Evolutionary conservation across 2,797 vertebrate genomes (phyloP).

Genomic region (Presbytis comata): DNA sequence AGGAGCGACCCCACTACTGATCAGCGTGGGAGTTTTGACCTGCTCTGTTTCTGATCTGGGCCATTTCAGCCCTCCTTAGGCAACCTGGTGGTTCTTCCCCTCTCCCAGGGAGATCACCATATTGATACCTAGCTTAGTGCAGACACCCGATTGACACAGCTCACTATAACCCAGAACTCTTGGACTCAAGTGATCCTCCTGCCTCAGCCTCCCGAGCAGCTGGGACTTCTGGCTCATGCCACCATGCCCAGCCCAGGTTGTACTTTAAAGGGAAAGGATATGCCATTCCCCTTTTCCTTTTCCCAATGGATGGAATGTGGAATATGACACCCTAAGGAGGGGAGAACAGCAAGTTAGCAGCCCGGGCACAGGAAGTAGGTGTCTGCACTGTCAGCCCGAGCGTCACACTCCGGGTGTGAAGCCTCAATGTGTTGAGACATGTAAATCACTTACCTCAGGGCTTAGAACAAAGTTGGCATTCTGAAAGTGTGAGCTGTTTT

Average conservation of each 20-base stretch:
- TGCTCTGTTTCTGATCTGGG: neutral
- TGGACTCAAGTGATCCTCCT: neutral
- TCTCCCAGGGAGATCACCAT: neutral
- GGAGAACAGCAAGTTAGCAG: neutral
- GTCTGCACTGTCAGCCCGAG: neutral
- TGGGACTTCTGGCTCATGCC: neutral
- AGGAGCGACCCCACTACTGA: neutral
- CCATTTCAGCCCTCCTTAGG: neutral
- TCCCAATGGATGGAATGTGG: neutral
- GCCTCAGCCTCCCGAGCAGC: neutral
- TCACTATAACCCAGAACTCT: neutral
- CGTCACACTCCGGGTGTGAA: neutral
- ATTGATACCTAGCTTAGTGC: neutral
- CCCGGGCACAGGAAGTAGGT: rapidly evolving
- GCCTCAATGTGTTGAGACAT: neutral
- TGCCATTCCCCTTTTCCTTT: neutral
- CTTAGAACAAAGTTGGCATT: neutral
- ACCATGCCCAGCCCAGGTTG: neutral
- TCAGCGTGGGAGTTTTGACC: neutral
- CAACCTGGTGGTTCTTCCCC: neutral
- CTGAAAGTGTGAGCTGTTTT: neutral
- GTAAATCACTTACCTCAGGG: neutral
- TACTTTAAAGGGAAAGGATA: neutral
- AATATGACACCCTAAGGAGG: neutral
- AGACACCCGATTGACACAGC: neutral